These are phyloP conservation scores for Rhombomys opimus DNA, from an alignment of 2,113 vertebrate genomes.

Conservation along the genomic window DNA sequence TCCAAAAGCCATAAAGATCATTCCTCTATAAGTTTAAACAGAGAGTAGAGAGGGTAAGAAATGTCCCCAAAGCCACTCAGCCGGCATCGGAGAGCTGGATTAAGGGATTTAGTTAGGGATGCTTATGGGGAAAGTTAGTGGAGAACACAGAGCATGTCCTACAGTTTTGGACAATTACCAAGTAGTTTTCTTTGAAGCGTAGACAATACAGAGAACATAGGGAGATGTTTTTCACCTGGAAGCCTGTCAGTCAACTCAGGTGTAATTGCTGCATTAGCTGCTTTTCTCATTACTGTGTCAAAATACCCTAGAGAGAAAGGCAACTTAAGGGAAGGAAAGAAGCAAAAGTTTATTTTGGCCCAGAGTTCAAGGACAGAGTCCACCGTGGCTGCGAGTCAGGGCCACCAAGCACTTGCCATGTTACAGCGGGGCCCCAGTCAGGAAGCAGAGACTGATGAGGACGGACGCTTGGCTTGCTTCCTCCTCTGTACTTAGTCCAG, in stretches of 20 bases:
- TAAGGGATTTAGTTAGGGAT: background rate
- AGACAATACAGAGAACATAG: background rate
- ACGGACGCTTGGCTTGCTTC: background rate
- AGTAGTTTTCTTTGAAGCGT: background rate
- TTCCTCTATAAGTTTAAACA: background rate
- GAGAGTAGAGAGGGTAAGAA: constrained; percentile 15
- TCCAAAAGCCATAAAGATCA: background rate
- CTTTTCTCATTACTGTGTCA: background rate
- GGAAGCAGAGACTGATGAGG: background rate
- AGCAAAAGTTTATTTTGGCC: background rate
- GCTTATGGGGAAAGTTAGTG: background rate
- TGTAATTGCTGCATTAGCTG: too few relatives aligned
- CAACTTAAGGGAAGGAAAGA: background rate
- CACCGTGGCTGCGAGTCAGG: background rate
- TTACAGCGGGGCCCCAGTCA: too few relatives aligned
- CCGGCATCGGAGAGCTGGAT: background rate
- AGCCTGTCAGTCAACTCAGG: background rate
- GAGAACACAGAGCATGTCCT: background rate
- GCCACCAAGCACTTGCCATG: too few relatives aligned
- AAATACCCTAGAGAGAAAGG: background rate
- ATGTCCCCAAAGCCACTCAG: background rate
- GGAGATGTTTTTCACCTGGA: background rate
- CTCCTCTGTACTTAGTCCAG: background rate
- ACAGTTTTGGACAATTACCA: background rate
- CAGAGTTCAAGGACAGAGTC: background rate